A percentile compares a stretch with the other conserved stretches of the same genome.
These are phyloP conservation scores for Hemicordylus capensis DNA, from an alignment of 2,113 vertebrate genomes.

Conservation along the genomic window DNA sequence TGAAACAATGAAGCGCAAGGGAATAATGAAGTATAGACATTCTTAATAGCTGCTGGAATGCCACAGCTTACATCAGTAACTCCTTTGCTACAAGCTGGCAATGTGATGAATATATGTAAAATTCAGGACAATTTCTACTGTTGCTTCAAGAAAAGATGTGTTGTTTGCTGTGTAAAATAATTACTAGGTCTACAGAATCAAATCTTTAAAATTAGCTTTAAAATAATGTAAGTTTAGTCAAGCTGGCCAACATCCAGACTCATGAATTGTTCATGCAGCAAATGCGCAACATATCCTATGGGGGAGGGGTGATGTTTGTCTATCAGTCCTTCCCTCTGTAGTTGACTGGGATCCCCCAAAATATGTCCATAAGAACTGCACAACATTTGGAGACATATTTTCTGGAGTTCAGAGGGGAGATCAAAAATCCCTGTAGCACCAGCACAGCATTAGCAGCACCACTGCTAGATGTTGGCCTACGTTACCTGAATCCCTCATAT, in stretches of 20 bases:
- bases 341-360: too few relatives aligned
- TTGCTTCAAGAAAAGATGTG: background rate
- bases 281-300: background rate
- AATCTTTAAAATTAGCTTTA: background rate
- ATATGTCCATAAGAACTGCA: too few relatives aligned
- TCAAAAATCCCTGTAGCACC: too few relatives aligned
- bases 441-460: too few relatives aligned
- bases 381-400: too few relatives aligned
- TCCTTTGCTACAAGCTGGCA: slow-evolving; percentile 34
- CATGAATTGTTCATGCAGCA: background rate
- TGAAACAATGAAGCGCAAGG: slow-evolving; percentile 64
- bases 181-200: background rate
- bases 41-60: slow-evolving; percentile 56
- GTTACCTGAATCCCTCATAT: too few relatives aligned
- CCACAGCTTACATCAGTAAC: slow-evolving; percentile 44
- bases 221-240: background rate
- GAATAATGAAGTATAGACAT: slow-evolving; percentile 65
- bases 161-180: background rate
- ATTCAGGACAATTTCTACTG: slow-evolving; percentile 6
- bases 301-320: too few relatives aligned
- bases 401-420: too few relatives aligned
- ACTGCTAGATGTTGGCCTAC: too few relatives aligned
- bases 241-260: too few relatives aligned
- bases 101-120: slow-evolving; percentile 34
- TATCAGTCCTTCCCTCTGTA: too few relatives aligned